phyloP scores from a whole-genome alignment of 2,113 vertebrate genomes.

The Parus major region DNA sequence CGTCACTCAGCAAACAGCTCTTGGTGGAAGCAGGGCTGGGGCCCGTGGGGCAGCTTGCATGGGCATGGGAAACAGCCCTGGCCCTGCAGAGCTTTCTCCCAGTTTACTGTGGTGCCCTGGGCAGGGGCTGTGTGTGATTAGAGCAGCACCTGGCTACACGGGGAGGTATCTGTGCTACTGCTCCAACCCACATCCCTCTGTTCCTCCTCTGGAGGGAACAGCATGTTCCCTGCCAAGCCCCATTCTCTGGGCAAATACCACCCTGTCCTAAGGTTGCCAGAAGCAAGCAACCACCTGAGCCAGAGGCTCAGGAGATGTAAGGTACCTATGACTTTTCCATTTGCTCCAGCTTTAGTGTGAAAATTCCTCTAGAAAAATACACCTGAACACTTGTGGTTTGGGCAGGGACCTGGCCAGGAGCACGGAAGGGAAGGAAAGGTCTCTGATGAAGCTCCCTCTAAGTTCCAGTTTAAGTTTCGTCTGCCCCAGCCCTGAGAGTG shows the following conservation, averaged over 20 bases:
- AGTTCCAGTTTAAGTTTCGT: not conserved
- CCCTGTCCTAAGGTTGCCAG: not conserved
- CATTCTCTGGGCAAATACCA: not conserved
- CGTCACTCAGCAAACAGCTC: not conserved
- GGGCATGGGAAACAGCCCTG: not conserved
- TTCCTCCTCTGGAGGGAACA: not conserved
- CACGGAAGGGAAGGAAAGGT: not conserved
- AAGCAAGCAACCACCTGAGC: not conserved
- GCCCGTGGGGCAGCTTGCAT: fast-evolving
- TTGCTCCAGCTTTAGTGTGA: not conserved
- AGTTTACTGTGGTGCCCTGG: fast-evolving
- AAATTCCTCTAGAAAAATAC: not conserved
- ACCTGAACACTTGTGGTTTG: not conserved
- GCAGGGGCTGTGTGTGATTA: not conserved
- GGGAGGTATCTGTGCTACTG: not conserved
- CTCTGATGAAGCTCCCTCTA: not conserved
- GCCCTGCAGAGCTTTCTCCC: not conserved
- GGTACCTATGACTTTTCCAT: not conserved
- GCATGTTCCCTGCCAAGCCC: not conserved
- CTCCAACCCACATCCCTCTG: not conserved
- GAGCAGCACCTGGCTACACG: not conserved
- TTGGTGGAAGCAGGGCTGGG: not conserved
- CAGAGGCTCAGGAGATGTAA: not conserved
- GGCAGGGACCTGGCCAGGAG: not conserved
- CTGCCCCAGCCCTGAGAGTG: not conserved